Percentiles rank a stretch among this genome's conserved stretches.
Evolutionary conservation across 2,797 vertebrate species (phyloP).

Genomic region (Mus minutoides): DNA sequence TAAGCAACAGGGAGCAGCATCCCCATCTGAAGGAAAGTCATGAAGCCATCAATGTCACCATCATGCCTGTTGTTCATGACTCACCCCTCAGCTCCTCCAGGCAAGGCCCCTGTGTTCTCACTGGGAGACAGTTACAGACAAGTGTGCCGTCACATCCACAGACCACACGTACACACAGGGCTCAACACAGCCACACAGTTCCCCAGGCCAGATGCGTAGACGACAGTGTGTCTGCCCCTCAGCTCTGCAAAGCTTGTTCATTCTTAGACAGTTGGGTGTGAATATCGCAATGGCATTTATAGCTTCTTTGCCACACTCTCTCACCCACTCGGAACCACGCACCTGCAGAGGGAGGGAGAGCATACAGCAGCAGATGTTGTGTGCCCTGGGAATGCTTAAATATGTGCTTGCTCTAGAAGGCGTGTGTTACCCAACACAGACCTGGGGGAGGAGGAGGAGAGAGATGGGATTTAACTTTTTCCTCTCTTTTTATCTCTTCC

Average conservation of each 20-base stretch:
- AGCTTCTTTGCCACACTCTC: not conserved
- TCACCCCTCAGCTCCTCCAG: not conserved
- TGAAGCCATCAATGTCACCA: too few species aligned
- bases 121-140: not conserved
- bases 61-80: slow-evolving; percentile 21
- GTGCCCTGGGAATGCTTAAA: not conserved
- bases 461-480: not conserved
- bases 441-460: not conserved
- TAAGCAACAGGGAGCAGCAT: slow-evolving; percentile 34
- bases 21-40: not conserved
- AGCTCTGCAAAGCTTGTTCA: not conserved
- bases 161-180: not conserved
- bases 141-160: not conserved
- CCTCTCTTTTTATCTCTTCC: not conserved
- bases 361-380: accelerated
- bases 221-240: not conserved
- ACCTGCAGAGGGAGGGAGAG: not conserved
- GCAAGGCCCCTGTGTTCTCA: not conserved
- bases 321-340: not conserved
- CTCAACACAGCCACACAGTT: not conserved
- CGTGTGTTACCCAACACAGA: slow-evolving; percentile 55
- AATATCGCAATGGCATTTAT: not conserved
- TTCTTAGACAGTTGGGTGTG: slow-evolving; percentile 55
- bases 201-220: not conserved
- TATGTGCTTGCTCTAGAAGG: not conserved